Evolutionary conservation across 1,140 invertebrate species (phyloP), one percentile per base, ranked within the genome.

Genomic region (Neelides sp.): DNA sequence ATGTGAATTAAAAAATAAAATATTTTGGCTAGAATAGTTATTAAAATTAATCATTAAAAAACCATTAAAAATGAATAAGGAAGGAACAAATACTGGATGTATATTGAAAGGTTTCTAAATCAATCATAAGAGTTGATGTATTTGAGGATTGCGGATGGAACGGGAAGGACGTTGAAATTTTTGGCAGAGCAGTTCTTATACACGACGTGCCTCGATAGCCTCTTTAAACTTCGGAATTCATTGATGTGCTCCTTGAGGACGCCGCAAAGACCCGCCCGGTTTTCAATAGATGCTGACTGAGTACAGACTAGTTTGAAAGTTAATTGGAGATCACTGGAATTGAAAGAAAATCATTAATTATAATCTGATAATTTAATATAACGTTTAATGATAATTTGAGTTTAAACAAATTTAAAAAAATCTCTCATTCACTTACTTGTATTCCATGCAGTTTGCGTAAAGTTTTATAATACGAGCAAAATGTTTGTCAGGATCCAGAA

Each of bases 381-480:
- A 28, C 3, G 7, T 32, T 45, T 22, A 46, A 23, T 5, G 8
- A 34, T 34, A 8, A 34, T 34, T 34, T n/a, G n/a, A n/a, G n/a
- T n/a, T n/a, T n/a, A n/a, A n/a, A n/a, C n/a, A n/a, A n/a, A n/a
- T n/a, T n/a, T n/a, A n/a, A n/a, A n/a, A n/a, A n/a, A 20, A 43
- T 43, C 5, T 4, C 20, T 15, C 20, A 12, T 10, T 20, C 41
- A 49, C 41, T 54, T 56, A 58, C 56, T 49, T 54, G 61, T 82
- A 78, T 53, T 78, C 70, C 79, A 82, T 82, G 24, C 76, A 72
- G 32, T 75, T 68, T 63, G 78, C 78, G 63, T 81, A 82, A 4
- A 82, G 68, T 65, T 73, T 70, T 24, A 82, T 75, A 22, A 82
- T 72, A 42, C 76, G 72, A 8, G 75, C 71, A 65, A 78, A 81